Evolutionary conservation across 2,113 vertebrate species (phyloP), one percentile per base, ranked within the genome.

Genomic region (rabbit (Oryctolagus cuniculus)): DNA sequence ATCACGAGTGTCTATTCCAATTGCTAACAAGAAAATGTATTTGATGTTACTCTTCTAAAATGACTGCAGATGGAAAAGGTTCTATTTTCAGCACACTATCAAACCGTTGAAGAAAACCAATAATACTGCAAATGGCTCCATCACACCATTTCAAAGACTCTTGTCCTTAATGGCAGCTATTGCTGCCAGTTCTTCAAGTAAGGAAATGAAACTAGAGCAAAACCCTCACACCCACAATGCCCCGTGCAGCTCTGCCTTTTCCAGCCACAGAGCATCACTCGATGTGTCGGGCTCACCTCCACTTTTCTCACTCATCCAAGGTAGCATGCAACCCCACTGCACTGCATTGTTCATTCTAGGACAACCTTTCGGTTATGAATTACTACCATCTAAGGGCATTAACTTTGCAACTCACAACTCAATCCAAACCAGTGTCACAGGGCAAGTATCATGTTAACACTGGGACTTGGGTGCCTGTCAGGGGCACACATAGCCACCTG

Each of bases 341-440:
- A 34, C 66, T 19, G 25, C 11, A 53, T 4, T 36, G 31, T 66
- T 36, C 70, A 70, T 15, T 21, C 58, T 91, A 80, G 11, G 11
- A 70, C 21, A 75, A 90, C 36, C 53, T 77, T 61, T 75, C 31
- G 83, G 38, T 69, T 84, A 69, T 21, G 80, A 27, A 84, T 69
- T 63, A 55, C 49, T 38, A 75, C 25, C 67, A 61, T 55, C 63
- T 77, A 7, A 94, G 78, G 63, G 55, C 25, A 78, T 7, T 90
- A 64, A 83, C 64, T 92, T 74, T 49, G 3, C 53, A 90, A 77
- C 38, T 69, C 78, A 75, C 31, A 80, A 85, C 91, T 10, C 58
- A 79, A 66, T 22, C 38, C 25, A 85, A 79, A 89, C 19, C 34
- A 78, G 36, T 69, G 69, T 25, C 36, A 29, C 21, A 17, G 19